phyloP scores from a whole-genome alignment of 1,140 invertebrate species.

The Hypsibius dujardini region DNA sequence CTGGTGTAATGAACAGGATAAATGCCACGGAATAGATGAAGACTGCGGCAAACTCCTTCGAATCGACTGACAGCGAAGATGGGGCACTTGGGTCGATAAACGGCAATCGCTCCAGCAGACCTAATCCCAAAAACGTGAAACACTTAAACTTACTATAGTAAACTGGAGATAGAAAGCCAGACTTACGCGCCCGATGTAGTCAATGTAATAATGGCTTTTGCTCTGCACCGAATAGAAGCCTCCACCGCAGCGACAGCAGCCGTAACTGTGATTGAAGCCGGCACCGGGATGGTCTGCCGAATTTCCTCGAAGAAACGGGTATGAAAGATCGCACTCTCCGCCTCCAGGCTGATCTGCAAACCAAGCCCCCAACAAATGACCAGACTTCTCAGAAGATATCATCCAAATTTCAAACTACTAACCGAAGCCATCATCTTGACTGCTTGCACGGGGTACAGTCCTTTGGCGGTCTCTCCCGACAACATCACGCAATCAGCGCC shows the following conservation, averaged over 20 bases:
- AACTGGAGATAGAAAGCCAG: too few relatives aligned
- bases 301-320: conserved; percentile 76
- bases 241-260: conserved; percentile 90
- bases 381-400: too few relatives aligned
- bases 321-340: conserved; percentile 91
- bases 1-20: conserved; percentile 74
- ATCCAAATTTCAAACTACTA: conserved; percentile 16
- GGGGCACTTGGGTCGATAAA: conserved; percentile 84
- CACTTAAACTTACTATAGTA: too few relatives aligned
- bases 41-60: conserved; percentile 69
- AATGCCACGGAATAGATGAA: conserved; percentile 79
- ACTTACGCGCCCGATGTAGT: conserved; percentile 67
- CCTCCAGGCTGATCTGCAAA: conserved; percentile 72
- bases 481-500: conserved; percentile 96
- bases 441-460: conserved; percentile 38
- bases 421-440: conserved; percentile 78
- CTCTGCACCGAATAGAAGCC: conserved; percentile 73
- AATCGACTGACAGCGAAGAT: conserved; percentile 85
- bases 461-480: conserved; percentile 95
- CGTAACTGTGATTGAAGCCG: conserved; percentile 73
- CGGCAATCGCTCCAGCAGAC: conserved; percentile 74
- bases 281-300: conserved; percentile 43
- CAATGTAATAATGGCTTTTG: conserved; percentile 76
- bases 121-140: conserved; percentile 31
- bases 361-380: conserved; percentile 20